Evolutionary conservation across 2,113 vertebrate species (phyloP).

Genomic region (Lucifuga dentata): DNA sequence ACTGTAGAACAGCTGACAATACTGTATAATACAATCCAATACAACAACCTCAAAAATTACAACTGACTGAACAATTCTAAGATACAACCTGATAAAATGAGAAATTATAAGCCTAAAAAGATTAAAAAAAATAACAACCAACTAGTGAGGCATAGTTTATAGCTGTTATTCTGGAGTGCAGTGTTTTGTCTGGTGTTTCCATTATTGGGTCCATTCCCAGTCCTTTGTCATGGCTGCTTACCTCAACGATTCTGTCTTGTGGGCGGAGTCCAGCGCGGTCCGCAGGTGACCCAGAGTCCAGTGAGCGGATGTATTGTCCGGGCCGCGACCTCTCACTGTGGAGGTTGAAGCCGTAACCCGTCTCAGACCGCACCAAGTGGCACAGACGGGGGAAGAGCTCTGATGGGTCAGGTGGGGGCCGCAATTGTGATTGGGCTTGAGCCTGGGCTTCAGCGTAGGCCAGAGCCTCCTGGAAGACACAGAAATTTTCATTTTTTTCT

Average conservation of each 20-base stretch:
- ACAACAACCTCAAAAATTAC: too few species aligned
- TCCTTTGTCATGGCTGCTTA: too few species aligned
- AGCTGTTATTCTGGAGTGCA: conserved; percentile 6
- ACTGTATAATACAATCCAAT: background rate
- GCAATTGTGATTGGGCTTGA: conserved; percentile 24
- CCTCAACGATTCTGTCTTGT: conserved; percentile 95
- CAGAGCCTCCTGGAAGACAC: conserved; percentile 78
- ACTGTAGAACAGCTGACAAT: too few species aligned
- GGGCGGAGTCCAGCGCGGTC: conserved; percentile 89
- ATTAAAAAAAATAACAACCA: too few species aligned
- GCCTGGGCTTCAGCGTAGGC: conserved; percentile 64
- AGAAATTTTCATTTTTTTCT: background rate
- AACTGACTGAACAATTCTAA: too few species aligned
- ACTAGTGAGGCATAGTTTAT: too few species aligned
- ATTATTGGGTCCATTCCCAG: too few species aligned
- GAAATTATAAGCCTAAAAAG: too few species aligned
- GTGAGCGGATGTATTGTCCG: conserved; percentile 95
- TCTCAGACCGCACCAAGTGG: conserved; percentile 88
- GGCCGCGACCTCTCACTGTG: conserved; percentile 95
- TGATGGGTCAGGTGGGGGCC: conserved; percentile 58
- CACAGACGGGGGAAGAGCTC: conserved; percentile 91
- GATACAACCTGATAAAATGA: too few species aligned
- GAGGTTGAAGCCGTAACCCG: conserved; percentile 96
- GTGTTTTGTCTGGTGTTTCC: background rate
- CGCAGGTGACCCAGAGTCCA: conserved; percentile 90